Conservation (phyloP, 2,797 vertebrate genomes). For the Novumbra hubbsi region DNA sequence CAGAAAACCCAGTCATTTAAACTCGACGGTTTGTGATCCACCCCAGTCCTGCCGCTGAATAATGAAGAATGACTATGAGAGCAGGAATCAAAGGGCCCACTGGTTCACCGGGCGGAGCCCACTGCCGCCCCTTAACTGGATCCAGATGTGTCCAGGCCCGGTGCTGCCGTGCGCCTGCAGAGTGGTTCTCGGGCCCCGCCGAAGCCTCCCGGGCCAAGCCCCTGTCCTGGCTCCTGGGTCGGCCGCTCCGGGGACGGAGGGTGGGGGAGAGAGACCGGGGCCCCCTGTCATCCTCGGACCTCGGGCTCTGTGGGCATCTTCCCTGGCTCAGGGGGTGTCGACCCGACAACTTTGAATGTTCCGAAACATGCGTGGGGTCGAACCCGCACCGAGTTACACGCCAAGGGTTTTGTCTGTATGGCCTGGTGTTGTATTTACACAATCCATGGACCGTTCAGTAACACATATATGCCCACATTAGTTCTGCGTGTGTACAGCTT, state of each 20-base stretch:
- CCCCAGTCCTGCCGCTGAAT: not conserved
- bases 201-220: not conserved
- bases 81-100: not conserved
- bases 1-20: too few relatives aligned
- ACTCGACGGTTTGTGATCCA: not conserved
- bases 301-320: too few relatives aligned
- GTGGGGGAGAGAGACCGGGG: not conserved
- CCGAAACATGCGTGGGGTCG: not conserved
- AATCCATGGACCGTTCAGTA: too few relatives aligned
- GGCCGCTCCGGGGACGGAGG: not conserved
- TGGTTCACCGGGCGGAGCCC: not conserved
- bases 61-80: conserved; percentile 2
- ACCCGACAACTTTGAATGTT: too few relatives aligned
- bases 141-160: conserved; percentile 5
- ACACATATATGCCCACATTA: too few relatives aligned
- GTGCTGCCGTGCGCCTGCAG: not conserved
- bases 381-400: not conserved
- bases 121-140: not conserved
- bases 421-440: too few relatives aligned
- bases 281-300: not conserved
- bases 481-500: too few relatives aligned
- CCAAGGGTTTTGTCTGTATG: not conserved
- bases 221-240: not conserved
- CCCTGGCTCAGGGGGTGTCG: too few relatives aligned
- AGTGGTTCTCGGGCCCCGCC: not conserved